Conservation (phyloP, 2,888 invertebrate genomes). For the Phrixothrix hirtus region DNA sequence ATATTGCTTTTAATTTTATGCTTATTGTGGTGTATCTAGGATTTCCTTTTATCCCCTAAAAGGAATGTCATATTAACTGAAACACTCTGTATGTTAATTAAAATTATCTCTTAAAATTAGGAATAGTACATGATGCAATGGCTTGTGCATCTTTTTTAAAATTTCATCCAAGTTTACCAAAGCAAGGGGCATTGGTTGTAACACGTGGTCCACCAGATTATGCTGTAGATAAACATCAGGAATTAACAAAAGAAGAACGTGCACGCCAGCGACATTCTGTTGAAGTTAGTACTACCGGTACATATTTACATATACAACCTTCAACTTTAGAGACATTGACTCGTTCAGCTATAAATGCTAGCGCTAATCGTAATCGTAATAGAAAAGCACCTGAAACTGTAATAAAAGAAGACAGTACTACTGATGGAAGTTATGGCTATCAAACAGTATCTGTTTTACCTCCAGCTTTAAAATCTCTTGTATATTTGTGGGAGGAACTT, state of each 20-base stretch:
- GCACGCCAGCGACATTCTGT: conserved; percentile 84
- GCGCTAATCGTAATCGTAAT: conserved; percentile 68
- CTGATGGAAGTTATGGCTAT: conserved; percentile 51
- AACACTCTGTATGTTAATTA: too few species aligned
- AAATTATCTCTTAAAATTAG: conserved; percentile 53
- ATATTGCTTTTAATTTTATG: too few species aligned
- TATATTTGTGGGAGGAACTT: conserved; percentile 89
- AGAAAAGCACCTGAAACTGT: conserved; percentile 55
- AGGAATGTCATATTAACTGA: too few species aligned
- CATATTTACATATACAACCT: conserved; percentile 78
- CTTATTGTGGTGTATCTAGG: too few species aligned
- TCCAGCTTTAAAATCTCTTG: conserved; percentile 84
- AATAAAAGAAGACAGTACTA: conserved; percentile 54
- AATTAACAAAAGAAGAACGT: conserved; percentile 63
- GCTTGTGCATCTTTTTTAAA: conserved; percentile 96
- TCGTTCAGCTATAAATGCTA: conserved; percentile 78
- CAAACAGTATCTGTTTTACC: conserved; percentile 78
- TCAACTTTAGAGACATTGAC: conserved; percentile 77
- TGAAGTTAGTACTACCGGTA: conserved; percentile 71
- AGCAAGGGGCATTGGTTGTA: conserved; percentile 75
- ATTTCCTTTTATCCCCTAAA: too few species aligned
- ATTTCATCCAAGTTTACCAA: conserved; percentile 86
- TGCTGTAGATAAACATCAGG: conserved; percentile 55
- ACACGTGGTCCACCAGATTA: conserved; percentile 60
- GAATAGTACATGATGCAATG: conserved; percentile 96